Evolutionary conservation across 1,140 invertebrate genomes (phyloP).

Genomic region (Brachionus manjavacas): DNA sequence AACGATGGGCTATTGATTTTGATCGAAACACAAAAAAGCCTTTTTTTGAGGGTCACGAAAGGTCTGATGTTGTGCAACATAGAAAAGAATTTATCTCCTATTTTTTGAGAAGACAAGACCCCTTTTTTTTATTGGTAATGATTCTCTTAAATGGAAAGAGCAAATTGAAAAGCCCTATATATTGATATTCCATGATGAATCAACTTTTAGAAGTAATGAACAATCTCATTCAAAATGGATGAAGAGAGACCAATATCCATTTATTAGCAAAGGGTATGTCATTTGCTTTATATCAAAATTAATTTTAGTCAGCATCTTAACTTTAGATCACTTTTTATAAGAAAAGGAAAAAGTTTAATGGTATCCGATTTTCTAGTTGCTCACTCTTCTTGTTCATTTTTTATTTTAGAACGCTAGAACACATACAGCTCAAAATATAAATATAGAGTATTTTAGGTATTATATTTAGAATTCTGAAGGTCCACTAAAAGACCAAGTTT

Average conservation of each 20-base stretch:
- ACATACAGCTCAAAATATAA: too few relatives aligned
- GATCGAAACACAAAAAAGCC: not conserved
- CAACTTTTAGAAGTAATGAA: not conserved
- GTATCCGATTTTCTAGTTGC: conserved; percentile 22
- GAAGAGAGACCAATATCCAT: not conserved
- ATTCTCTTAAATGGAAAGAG: conserved; percentile 8
- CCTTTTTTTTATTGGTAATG: not conserved
- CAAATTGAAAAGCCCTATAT: too few relatives aligned
- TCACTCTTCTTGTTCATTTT: conserved; percentile 10
- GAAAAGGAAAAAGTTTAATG: conserved; percentile 19
- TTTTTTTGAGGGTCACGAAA: not conserved
- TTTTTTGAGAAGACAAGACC: not conserved
- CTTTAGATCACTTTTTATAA: not conserved
- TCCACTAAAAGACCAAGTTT: too few relatives aligned
- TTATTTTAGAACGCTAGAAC: too few relatives aligned
- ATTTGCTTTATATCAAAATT: not conserved
- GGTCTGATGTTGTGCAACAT: not conserved
- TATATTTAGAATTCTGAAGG: too few relatives aligned
- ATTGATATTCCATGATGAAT: conserved; percentile 1
- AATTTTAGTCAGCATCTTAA: not conserved
- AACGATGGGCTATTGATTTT: not conserved
- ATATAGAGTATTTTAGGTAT: too few relatives aligned
- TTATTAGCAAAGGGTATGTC: conserved; percentile 8
- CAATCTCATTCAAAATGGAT: not conserved
- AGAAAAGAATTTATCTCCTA: not conserved